Percentiles rank a stretch among this genome's conserved stretches.
These are phyloP conservation scores for Acrocephalus arundinaceus DNA, from an alignment of 2,113 vertebrate genomes.

Conservation along the genomic window DNA sequence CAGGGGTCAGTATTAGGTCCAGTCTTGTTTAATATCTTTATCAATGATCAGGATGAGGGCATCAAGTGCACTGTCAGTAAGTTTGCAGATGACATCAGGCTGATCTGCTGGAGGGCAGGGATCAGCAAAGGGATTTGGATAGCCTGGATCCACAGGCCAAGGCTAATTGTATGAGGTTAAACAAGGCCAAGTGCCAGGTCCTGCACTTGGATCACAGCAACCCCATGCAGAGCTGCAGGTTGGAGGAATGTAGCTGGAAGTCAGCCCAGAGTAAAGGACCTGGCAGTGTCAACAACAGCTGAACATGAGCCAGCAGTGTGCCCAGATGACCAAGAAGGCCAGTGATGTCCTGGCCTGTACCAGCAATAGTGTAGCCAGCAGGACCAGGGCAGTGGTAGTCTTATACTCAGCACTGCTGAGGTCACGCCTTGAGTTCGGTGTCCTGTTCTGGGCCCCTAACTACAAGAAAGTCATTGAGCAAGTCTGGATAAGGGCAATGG, in stretches of 20 bases:
- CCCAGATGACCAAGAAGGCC: neutral
- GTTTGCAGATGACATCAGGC: neutral
- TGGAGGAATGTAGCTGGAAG: neutral
- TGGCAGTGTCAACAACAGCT: accelerated
- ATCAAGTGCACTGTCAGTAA: neutral
- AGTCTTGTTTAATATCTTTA: neutral
- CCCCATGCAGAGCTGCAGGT: neutral
- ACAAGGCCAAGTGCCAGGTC: neutral
- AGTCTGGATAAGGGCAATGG: neutral
- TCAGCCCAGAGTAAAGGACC: neutral
- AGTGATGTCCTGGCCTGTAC: neutral
- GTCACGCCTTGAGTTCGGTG: too few relatives aligned
- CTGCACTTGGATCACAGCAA: neutral
- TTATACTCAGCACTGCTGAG: neutral
- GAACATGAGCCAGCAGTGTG: neutral
- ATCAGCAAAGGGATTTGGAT: neutral
- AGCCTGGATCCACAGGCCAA: neutral
- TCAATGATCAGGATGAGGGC: neutral
- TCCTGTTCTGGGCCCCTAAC: neutral
- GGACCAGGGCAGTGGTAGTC: neutral
- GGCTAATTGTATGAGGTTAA: neutral
- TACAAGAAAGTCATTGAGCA: accelerated
- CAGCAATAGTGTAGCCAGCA: neutral
- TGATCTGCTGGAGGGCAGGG: neutral
- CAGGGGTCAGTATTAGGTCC: neutral